Percentiles rank a stretch among this genome's conserved stretches.
Conservation (phyloP, 2,888 invertebrate species). For the Drosophila meridiana region DNA sequence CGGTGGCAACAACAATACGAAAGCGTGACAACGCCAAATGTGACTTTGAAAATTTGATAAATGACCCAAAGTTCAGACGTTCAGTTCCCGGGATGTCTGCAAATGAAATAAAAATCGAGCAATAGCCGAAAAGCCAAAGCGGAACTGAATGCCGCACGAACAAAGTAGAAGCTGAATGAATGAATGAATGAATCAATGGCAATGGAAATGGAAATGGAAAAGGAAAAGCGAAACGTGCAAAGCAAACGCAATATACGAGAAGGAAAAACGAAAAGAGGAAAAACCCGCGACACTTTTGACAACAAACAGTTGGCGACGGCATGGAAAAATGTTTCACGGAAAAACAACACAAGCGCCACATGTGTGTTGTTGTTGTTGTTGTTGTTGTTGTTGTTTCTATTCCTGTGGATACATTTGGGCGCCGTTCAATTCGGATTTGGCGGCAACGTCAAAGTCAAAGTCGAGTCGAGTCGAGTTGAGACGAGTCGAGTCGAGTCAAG, state of each 20-base stretch:
- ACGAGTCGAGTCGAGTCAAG: constrained; percentile 39
- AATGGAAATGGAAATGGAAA: constrained; percentile 36
- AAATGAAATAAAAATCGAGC: constrained; percentile 65
- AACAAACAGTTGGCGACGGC: constrained; percentile 64
- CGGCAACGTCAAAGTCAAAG: constrained; percentile 65
- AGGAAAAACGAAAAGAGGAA: constrained; percentile 1
- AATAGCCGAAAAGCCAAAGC: constrained; percentile 52
- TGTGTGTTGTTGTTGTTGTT: constrained; percentile 43
- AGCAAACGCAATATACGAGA: constrained; percentile 46
- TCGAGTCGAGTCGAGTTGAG: constrained; percentile 44
- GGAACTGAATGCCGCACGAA: constrained; percentile 63
- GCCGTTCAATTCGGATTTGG: constrained; percentile 43
- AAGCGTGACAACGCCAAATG: constrained; percentile 82
- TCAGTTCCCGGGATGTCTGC: constrained; percentile 43
- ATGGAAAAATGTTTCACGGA: constrained; percentile 31
- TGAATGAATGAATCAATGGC: constrained; percentile 44
- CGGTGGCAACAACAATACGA: constrained; percentile 48
- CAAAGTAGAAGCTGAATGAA: constrained; percentile 31
- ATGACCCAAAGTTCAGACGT: constrained; percentile 74
- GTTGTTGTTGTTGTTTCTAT: constrained; percentile 22
- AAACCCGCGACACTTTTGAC: constrained; percentile 71
- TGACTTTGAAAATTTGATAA: constrained; percentile 83
- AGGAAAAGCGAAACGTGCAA: constrained; percentile 57
- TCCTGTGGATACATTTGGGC: constrained; percentile 57
- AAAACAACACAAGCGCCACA: constrained; percentile 59